Evolutionary conservation across 1,140 invertebrate genomes (phyloP), one percentile per base, ranked within the genome.

Genomic region (Rhynchophorus ferrugineus): DNA sequence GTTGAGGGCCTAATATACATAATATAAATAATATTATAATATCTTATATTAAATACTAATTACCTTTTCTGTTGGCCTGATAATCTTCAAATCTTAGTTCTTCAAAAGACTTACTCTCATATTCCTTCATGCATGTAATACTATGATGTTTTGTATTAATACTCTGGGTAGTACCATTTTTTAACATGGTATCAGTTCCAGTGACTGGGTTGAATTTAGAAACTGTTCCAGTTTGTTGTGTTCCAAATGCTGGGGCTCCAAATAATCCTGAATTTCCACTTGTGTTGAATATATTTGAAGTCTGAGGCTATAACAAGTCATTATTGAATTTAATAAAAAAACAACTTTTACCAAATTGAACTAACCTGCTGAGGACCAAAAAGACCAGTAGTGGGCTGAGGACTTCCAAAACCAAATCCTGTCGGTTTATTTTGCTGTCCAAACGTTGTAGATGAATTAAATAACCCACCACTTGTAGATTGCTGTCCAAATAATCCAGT

Each of bases 101-200:
- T 72, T 97, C 94, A 18, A 98, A 70, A 1, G 90, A 94, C 74
- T 98, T 98, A 17, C 66, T 73, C 66, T 98, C 93, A 72, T 98
- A 98, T 65, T 98, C 93, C 74, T 97, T 95, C 95, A 97, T 98
- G 53, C 87, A 90, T 3, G 91, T 94, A 34, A 98, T 98, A 66
- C 92, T 96, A 67, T 95, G 89, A 70, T 96, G 91, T 60, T 88
- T 81, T 1, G 91, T 97, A 49, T 80, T 87, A 55, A 98, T 92
- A 49, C 75, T 91, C 58, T 82, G 81, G 1, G 84, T 80, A 8
- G 79, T 77, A 2, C 89, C 89, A 69, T 84, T 84, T 70, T 96
- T 96, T 44, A 91, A 78, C 75, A 97, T 87, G 0, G 91, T 89
- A 67, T 97, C 94, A 0, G 83, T 89, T 13, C 92, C 92, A 39